Percentiles rank a stretch among this genome's conserved stretches.
phyloP scores from a whole-genome alignment of 2,888 invertebrate species.

The Sphinx pinastri region DNA sequence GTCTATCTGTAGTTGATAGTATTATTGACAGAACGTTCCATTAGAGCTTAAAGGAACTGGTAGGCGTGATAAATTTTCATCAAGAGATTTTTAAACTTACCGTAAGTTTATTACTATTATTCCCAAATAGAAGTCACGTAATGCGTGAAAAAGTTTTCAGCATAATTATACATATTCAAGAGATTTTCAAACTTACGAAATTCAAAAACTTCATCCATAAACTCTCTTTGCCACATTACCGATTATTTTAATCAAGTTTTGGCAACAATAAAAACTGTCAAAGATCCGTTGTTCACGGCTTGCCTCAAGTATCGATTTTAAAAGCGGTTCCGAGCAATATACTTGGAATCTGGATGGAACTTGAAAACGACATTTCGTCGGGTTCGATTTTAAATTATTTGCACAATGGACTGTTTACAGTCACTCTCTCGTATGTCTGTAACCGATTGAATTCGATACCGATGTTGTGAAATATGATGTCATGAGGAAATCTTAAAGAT shows the following conservation, averaged over 20 bases:
- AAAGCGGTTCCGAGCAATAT: constrained; percentile 1
- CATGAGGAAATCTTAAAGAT: background rate
- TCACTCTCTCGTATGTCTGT: background rate
- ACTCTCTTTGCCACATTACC: constrained; percentile 18
- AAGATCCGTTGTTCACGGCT: constrained; percentile 16
- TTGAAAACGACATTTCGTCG: constrained; percentile 7
- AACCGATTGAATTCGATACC: background rate
- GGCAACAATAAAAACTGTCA: constrained; percentile 20
- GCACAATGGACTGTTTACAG: background rate
- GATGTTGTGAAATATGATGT: background rate
- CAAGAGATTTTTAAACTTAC: no score
- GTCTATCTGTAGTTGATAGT: no score
- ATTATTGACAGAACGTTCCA: no score
- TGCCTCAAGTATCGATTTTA: constrained; percentile 13
- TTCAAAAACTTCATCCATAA: constrained; percentile 10
- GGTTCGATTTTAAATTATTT: constrained; percentile 1
- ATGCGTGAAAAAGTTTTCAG: background rate
- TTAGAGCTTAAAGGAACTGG: no score
- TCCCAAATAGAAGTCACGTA: background rate
- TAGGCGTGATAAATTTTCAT: no score
- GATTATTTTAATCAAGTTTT: constrained; percentile 14
- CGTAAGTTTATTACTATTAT: no score
- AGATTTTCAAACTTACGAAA: background rate
- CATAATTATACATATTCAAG: background rate
- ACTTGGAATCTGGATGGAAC: constrained; percentile 11